A percentile compares a stretch with the other conserved stretches of the same genome.
Evolutionary conservation across 1,140 invertebrate species (phyloP).

Genomic region (Ctenoplectra terminalis): DNA sequence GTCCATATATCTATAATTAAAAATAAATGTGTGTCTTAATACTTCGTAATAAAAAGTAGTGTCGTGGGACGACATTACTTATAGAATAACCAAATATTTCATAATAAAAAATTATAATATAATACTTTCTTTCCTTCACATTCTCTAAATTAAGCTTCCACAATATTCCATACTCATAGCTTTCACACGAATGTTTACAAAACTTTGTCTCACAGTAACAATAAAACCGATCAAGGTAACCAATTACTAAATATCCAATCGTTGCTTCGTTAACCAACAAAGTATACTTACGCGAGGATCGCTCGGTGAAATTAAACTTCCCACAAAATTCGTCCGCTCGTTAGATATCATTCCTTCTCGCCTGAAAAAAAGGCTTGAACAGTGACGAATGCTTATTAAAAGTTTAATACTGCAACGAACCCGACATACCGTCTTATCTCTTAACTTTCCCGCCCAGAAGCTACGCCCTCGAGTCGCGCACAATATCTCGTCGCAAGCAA

Average conservation of each 20-base stretch:
- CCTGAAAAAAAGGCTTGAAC: background rate
- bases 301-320: conserved; percentile 54
- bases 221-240: conserved; percentile 11
- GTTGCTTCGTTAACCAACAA: conserved; percentile 59
- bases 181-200: too few species aligned
- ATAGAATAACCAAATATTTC: too few species aligned
- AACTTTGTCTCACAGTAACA: too few species aligned
- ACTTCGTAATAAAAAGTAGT: too few species aligned
- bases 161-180: too few species aligned
- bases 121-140: too few species aligned
- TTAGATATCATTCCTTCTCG: background rate
- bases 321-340: background rate
- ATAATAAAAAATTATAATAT: too few species aligned
- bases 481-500: conserved; percentile 19
- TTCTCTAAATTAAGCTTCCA: too few species aligned
- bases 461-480: background rate
- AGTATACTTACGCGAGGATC: conserved; percentile 56
- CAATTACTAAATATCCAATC: conserved; percentile 61
- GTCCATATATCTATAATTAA: too few species aligned
- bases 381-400: conserved; percentile 33
- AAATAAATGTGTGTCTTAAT: too few species aligned
- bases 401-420: conserved; percentile 50
- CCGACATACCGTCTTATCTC: background rate
- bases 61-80: too few species aligned
- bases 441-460: background rate